phyloP scores from a whole-genome alignment of 2,888 invertebrate genomes.

The Sthenelais limicola region DNA sequence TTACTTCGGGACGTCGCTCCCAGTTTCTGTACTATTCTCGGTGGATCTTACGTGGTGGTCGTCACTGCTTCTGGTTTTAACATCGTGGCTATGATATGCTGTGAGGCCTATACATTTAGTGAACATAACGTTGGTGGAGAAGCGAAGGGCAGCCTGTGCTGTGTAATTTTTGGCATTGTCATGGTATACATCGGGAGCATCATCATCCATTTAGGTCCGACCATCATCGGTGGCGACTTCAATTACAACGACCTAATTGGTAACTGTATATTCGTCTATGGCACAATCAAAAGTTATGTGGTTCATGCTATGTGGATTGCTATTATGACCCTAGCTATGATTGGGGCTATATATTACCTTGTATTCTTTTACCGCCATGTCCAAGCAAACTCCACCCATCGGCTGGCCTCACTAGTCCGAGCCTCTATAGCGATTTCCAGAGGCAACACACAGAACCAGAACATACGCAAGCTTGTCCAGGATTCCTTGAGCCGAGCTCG shows the following conservation, averaged over 20 bases:
- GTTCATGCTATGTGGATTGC: slow-evolving; percentile 72
- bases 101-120: slow-evolving; percentile 71
- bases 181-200: slow-evolving; percentile 71
- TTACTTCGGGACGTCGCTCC: slow-evolving; percentile 64
- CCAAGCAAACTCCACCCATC: slow-evolving; percentile 60
- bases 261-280: slow-evolving; percentile 70
- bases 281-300: slow-evolving; percentile 69
- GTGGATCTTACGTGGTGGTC: slow-evolving; percentile 69
- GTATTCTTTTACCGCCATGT: slow-evolving; percentile 69
- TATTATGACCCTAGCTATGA: slow-evolving; percentile 67
- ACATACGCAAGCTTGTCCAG: slow-evolving; percentile 57
- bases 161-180: slow-evolving; percentile 70
- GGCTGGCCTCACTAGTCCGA: slow-evolving; percentile 59
- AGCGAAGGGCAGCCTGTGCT: slow-evolving; percentile 67
- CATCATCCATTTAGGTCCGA: slow-evolving; percentile 71
- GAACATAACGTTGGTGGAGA: slow-evolving; percentile 65
- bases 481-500: slow-evolving; percentile 67
- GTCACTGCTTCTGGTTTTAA: slow-evolving; percentile 71
- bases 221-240: slow-evolving; percentile 72
- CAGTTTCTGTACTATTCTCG: slow-evolving; percentile 65
- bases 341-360: slow-evolving; percentile 67
- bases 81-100: slow-evolving; percentile 72
- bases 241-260: slow-evolving; percentile 70
- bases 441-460: slow-evolving; percentile 54
- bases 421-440: slow-evolving; percentile 64